Conservation (phyloP, 2,797 vertebrate genomes). For the Karalla daura region DNA sequence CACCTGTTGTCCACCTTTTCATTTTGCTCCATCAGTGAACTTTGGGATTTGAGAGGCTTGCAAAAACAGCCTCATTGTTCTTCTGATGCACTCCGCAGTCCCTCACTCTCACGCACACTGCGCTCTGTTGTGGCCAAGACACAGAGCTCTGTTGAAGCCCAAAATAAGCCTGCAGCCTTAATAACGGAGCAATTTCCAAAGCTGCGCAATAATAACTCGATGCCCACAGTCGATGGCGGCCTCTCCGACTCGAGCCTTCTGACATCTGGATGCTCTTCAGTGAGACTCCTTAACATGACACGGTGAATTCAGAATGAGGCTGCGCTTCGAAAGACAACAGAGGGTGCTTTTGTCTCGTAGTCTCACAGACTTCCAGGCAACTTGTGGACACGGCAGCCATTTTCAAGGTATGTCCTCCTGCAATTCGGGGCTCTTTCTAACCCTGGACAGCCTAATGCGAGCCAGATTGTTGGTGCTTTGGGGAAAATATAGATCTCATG, state of each 20-base stretch:
- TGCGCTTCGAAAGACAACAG: conserved; percentile 64
- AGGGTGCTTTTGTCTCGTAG: conserved; percentile 68
- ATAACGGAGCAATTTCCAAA: conserved; percentile 69
- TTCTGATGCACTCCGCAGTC: conserved; percentile 22
- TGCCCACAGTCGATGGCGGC: conserved; percentile 43
- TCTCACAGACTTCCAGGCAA: conserved; percentile 65
- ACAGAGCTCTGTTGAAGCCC: conserved; percentile 38
- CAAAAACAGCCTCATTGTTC: conserved; percentile 50
- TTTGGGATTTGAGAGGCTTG: conserved; percentile 12
- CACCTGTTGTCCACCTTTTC: conserved; percentile 26
- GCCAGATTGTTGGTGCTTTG: conserved; percentile 72
- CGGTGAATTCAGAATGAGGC: conserved; percentile 41
- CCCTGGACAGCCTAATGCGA: conserved; percentile 67
- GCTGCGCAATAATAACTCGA: conserved; percentile 58
- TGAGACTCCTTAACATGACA: conserved; percentile 43
- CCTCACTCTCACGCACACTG: conserved; percentile 43
- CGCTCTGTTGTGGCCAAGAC: conserved; percentile 61
- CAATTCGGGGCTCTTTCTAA: conserved; percentile 40
- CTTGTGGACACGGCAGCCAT: conserved; percentile 60
- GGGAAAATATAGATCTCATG: conserved; percentile 77
- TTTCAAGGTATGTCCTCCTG: conserved; percentile 62
- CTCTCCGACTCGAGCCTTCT: conserved; percentile 30
- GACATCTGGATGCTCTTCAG: conserved; percentile 75
- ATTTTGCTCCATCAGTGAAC: conserved; percentile 2
- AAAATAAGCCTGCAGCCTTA: conserved; percentile 67